Percentiles rank a stretch among this genome's conserved stretches.
These are phyloP conservation scores for Pardosa pseudoannulata DNA, from an alignment of 2,888 invertebrate genomes.

Conservation along the genomic window DNA sequence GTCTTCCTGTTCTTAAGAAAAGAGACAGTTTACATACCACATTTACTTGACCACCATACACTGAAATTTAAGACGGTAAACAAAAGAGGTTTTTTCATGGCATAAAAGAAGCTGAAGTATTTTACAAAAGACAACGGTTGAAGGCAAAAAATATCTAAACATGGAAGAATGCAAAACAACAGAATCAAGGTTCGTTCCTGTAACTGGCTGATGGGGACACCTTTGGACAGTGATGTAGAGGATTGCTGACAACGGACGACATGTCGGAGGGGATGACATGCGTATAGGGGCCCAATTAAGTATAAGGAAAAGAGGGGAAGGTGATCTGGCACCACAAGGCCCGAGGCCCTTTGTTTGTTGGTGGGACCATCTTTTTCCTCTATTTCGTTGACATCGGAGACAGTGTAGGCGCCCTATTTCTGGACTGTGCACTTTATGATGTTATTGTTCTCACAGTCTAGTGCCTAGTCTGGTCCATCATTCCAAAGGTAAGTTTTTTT, in stretches of 20 bases:
- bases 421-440: constrained; percentile 53
- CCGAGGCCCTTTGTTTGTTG: constrained; percentile 52
- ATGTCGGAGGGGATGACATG: constrained; percentile 20
- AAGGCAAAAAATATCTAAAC: not conserved
- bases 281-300: constrained; percentile 51
- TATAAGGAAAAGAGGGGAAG: constrained; percentile 2
- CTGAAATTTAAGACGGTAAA: no score
- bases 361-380: constrained; percentile 29
- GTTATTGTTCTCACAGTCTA: constrained; percentile 63
- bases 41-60: no score
- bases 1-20: no score
- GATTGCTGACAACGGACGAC: constrained; percentile 45
- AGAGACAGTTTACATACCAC: no score
- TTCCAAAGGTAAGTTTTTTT: not conserved
- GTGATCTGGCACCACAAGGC: constrained; percentile 27
- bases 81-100: not conserved
- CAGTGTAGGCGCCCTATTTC: constrained; percentile 32
- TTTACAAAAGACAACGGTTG: not conserved
- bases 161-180: constrained; percentile 11
- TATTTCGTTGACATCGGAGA: constrained; percentile 34
- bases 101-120: not conserved
- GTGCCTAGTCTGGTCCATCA: constrained; percentile 40
- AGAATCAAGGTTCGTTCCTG: not conserved
- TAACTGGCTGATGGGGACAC: constrained; percentile 50
- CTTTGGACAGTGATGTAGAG: constrained; percentile 59